These are phyloP conservation scores for Montipora foliosa DNA, from an alignment of 64 coral and sea anemone genomes.

Conservation along the genomic window DNA sequence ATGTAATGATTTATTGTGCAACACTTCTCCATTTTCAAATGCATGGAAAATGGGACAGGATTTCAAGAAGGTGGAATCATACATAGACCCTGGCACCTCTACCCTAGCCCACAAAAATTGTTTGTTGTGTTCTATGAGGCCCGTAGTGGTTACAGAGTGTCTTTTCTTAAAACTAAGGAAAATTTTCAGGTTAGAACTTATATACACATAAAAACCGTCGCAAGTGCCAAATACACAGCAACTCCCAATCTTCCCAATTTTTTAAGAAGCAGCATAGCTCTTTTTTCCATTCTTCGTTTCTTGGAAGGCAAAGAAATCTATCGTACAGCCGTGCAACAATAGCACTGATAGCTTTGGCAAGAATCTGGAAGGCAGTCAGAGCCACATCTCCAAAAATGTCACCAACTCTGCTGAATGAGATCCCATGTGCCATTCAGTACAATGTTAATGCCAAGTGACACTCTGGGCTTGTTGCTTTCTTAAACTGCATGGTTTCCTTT, in stretches of 20 bases:
- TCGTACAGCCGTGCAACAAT: too few species aligned
- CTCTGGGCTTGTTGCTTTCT: too few species aligned
- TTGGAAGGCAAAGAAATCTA: neutral
- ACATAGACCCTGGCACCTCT: constrained; percentile 26
- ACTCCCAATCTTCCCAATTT: neutral
- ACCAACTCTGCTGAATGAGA: too few species aligned
- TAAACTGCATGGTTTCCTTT: too few species aligned
- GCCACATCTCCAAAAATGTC: too few species aligned
- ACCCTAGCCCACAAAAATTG: constrained; percentile 41
- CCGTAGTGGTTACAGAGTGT: constrained; percentile 58
- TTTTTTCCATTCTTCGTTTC: constrained; percentile 44
- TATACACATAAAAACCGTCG: constrained; percentile 17
- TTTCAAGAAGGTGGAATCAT: constrained; percentile 62
- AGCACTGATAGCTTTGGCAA: too few species aligned
- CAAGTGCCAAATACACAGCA: constrained; percentile 41
- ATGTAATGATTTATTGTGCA: constrained; percentile 5
- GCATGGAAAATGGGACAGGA: constrained; percentile 9
- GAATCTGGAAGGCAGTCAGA: too few species aligned
- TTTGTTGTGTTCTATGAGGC: constrained; percentile 46
- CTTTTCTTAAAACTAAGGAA: constrained; percentile 45
- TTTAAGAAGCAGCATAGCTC: neutral
- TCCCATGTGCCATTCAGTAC: too few species aligned
- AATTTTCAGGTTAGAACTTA: neutral
- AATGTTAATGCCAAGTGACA: too few species aligned
- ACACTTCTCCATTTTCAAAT: constrained; percentile 40